Base-by-base conservation (phyloP, 2,888 invertebrate species). In the Patella caerulea region DNA sequence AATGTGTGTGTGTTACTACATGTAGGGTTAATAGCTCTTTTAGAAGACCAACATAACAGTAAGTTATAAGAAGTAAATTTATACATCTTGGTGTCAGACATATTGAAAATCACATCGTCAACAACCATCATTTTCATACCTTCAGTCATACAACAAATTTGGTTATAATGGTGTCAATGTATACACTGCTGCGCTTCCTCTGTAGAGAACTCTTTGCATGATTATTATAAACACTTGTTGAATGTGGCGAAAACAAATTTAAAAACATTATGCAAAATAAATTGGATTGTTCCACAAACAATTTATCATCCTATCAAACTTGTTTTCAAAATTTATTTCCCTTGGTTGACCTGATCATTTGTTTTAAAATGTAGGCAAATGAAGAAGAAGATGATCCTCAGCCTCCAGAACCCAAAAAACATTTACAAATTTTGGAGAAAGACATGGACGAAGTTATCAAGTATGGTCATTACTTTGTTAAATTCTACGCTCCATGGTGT, bases 401-500 rank as follows among this genome's bases (percentile, higher is more conserved):
- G 19, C 19, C 69, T 4, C 45, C 72, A 3, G 78, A 78, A 19
- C 70, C 73, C 4, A 15, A 29, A n/a, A 54, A 52, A 14, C 17
- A 55, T 29, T 52, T 87, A n/a, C 82, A 82, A 53, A 84, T 94
- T 71, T 93, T 97, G 79, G 94, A 94, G 65, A 94, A 95, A 73
- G 95, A 94, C 78, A 97, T 97, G 88, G 94, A 95, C 69, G 93
- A 94, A 55, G 94, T 94, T 76, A 93, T 96, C 65, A 93, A 95
- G 83, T 94, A 75, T 72, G 97, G 97, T 72, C 94, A 95, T 86
- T 95, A 96, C 91, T 97, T 98, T 90, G 93, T 98, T 5, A 96
- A 97, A 93, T 97, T 97, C 91, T 98, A 95, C 92, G 96, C 96
- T 0, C 97, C 97, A 0, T 97, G 97, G 97, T 97, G 97, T 91